Percentiles rank a stretch among this genome's conserved stretches.
Evolutionary conservation across 2,797 vertebrate genomes (phyloP).

Genomic region (Echiichthys vipera): DNA sequence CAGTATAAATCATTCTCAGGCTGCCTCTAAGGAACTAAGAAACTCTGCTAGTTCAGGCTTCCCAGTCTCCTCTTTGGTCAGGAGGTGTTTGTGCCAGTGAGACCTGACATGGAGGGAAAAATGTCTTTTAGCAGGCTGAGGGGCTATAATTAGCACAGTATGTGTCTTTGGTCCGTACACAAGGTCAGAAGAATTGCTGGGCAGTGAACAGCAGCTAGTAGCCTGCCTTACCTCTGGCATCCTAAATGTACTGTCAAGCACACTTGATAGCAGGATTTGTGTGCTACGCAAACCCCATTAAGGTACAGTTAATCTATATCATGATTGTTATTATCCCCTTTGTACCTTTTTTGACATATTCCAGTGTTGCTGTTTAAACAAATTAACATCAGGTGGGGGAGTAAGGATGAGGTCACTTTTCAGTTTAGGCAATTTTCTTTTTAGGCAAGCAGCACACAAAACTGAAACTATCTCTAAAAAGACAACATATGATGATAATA

Average conservation of each 20-base stretch:
- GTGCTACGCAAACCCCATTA: neutral
- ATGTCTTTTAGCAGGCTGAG: constrained; percentile 53
- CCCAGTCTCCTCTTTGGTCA: constrained; percentile 29
- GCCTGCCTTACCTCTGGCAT: neutral
- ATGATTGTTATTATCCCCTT: neutral
- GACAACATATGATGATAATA: too few species aligned
- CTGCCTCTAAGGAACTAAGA: constrained; percentile 29
- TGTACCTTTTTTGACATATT: neutral
- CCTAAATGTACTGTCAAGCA: constrained; percentile 4
- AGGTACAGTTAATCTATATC: neutral
- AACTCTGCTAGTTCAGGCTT: constrained; percentile 27
- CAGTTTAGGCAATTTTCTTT: too few species aligned
- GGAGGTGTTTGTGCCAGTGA: constrained; percentile 57
- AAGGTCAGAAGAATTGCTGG: constrained; percentile 61
- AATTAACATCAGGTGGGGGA: neutral
- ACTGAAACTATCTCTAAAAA: too few species aligned
- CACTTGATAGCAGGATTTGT: neutral
- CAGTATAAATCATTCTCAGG: constrained; percentile 46
- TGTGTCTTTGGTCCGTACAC: constrained; percentile 60
- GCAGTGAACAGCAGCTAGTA: constrained; percentile 23
- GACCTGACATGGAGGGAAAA: constrained; percentile 55
- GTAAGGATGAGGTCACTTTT: neutral
- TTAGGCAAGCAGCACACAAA: too few species aligned
- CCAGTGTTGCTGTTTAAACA: neutral
- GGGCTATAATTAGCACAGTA: constrained; percentile 71